Base-by-base conservation (phyloP, 2,888 invertebrate species). In the Conus canariensis region DNA sequence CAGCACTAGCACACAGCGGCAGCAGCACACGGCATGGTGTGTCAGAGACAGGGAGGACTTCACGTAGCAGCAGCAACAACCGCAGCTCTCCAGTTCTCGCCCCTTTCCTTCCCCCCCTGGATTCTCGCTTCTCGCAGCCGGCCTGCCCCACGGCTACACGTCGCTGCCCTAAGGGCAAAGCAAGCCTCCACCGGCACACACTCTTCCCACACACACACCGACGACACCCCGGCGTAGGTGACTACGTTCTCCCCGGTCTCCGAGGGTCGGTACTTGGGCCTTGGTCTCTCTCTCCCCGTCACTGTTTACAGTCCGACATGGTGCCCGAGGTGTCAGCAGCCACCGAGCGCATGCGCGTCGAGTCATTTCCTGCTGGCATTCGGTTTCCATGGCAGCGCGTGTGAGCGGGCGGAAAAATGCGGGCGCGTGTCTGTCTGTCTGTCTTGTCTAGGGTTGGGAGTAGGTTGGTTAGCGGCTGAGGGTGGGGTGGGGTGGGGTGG, bases 371-470 rank as follows among this genome's bases (percentile, higher is more conserved):
- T 83, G 83, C 88, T 85, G 88, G 88, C 88, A 89, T 89, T 83
- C 88, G 67, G 88, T 89, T 89, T 45, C 88, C 85, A 89, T 89
- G 25, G 70, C 88, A 83, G 88, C 88, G 88, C 88, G 88, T 89
- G 88, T 30, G 56, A 22, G 67, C 25, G 19, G 83, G 58, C 22
- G 25, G 19, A 25, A 22, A n/a, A 25, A 58, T 85, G 85, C 58
- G 60, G 83, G 85, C 58, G 85, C 30, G 60, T 85, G 85, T 60
- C n/a, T 85, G 85, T 60, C n/a, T 85, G 85, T 85, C n/a, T 85
- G 60, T 60, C 59, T 60, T 45, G 45, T 45, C 45, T 45, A 45
- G 45, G 45, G 45, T 45, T 45, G 45, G 45, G 45, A 45, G 8
- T 9, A n/a, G 80, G 25, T 8, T 80, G 45, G 45, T 45, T 45